Evolutionary conservation across 2,113 vertebrate species (phyloP), one percentile per base, ranked within the genome.

Genomic region (Sprattus sprattus): DNA sequence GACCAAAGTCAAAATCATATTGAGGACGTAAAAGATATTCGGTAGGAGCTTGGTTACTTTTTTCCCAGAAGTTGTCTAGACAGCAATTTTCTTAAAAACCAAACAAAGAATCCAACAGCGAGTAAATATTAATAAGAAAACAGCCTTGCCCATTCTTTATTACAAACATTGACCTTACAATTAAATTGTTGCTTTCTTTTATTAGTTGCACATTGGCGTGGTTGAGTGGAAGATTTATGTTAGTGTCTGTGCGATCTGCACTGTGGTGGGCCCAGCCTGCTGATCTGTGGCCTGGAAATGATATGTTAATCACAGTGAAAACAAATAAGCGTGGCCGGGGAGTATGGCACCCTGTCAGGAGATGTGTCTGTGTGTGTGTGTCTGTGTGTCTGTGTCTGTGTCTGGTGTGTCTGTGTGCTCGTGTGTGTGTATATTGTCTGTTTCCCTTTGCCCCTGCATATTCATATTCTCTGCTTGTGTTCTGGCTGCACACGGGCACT

Each of bases 231-330:
- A 22, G 54, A 60, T 60, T n/a, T 60, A 3, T 71, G 78, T 91
- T 83, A 89, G 88, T 91, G 83, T 92, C 28, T 67, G 25, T 28
- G 64, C 28, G 64, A 67, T n/a, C 9, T 1, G 64, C 28, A 25
- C 25, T 67, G 64, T 67, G 64, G 64, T 67, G n/a, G n/a, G 64
- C 25, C 22, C 13, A 25, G 64, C 60, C 47, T 52, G 83, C 87
- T 89, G 85, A 81, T 88, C 83, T 22, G 6, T 83, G 60, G 88
- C 84, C 88, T 91, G 87, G 83, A 86, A 89, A 90, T 82, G 81
- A 90, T 91, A 89, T 89, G 88, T 89, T 93, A 91, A 93, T 91
- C 88, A 88, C 90, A 85, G 78, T 92, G 88, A 92, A 93, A 93
- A 93, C 91, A 93, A 92, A 94, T 85, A 89, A 83, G 47, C 81